Percentiles rank a stretch among this genome's conserved stretches.
These are phyloP conservation scores for Mustela nigripes DNA, from an alignment of 2,113 vertebrate genomes.

Conservation along the genomic window DNA sequence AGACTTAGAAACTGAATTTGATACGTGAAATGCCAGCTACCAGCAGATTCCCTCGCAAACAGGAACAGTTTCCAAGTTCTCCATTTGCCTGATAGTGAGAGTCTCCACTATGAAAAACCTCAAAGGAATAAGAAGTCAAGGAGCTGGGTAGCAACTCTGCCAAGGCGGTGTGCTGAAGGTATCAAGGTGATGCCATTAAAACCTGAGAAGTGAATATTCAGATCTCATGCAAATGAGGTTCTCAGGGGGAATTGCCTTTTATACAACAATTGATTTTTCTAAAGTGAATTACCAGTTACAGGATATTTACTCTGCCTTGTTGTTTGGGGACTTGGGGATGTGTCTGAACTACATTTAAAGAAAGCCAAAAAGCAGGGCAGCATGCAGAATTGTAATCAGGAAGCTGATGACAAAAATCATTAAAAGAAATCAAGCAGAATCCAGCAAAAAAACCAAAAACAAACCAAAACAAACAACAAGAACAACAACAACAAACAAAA, in stretches of 20 bases:
- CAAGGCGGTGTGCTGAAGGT: neutral
- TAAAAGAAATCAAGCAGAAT: conserved; percentile 50
- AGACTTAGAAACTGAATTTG: conserved; percentile 36
- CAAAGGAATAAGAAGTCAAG: conserved; percentile 58
- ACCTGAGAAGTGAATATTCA: conserved; percentile 72
- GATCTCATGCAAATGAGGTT: conserved; percentile 66
- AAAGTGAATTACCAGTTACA: conserved; percentile 49
- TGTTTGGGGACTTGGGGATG: conserved; percentile 38
- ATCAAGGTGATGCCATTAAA: conserved; percentile 2
- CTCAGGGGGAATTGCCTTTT: conserved; percentile 21
- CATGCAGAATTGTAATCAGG: conserved; percentile 47
- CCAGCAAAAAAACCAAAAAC: neutral
- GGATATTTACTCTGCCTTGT: conserved; percentile 65
- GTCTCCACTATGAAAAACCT: conserved; percentile 23
- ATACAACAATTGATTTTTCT: conserved; percentile 73
- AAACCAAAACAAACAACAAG: neutral
- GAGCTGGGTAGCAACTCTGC: neutral
- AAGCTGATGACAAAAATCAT: conserved; percentile 57
- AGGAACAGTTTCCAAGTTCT: conserved; percentile 33
- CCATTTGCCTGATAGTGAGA: conserved; percentile 25
- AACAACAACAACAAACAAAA: neutral
- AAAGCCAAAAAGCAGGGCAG: conserved; percentile 28
- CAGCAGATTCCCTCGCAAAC: neutral
- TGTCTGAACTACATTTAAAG: conserved; percentile 56
- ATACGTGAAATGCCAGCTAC: neutral